Percentiles rank a stretch among this genome's conserved stretches.
phyloP scores from a whole-genome alignment of 2,888 invertebrate genomes.

The Drosophila kuntzei region DNA sequence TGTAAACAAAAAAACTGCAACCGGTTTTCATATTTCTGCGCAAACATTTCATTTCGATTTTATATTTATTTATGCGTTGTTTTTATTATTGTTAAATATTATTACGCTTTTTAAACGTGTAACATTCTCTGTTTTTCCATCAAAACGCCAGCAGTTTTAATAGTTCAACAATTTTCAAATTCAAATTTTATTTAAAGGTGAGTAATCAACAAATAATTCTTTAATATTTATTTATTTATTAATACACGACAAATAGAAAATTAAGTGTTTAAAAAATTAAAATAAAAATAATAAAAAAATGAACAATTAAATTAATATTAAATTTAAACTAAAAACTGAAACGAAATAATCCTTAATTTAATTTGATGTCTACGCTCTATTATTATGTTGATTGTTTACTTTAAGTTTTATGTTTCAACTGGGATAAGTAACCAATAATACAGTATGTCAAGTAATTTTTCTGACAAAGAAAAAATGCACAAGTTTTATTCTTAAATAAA shows the following conservation, averaged over 20 bases:
- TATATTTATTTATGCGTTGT: constrained; percentile 20
- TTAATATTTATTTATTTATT: not conserved
- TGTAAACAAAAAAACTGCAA: constrained; percentile 66
- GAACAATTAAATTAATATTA: too few species aligned
- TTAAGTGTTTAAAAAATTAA: too few species aligned
- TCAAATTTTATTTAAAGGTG: constrained; percentile 39
- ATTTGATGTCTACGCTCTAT: not conserved
- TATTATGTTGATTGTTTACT: not conserved
- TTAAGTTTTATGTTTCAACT: not conserved
- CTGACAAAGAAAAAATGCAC: too few species aligned
- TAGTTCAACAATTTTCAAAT: constrained; percentile 24
- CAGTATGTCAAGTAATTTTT: not conserved
- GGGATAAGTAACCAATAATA: not conserved
- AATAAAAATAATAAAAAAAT: too few species aligned
- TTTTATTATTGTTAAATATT: constrained; percentile 31
- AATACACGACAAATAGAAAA: too few species aligned
- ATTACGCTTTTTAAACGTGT: constrained; percentile 12
- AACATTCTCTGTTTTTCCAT: constrained; percentile 23
- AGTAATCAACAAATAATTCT: constrained; percentile 15
- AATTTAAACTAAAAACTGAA: too few species aligned
- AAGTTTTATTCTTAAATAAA: too few species aligned
- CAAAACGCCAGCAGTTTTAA: constrained; percentile 30
- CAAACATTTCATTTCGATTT: constrained; percentile 40
- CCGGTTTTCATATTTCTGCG: constrained; percentile 57
- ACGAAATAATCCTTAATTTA: too few species aligned